These are phyloP conservation scores for Emmelina monodactyla DNA, from an alignment of 2,888 invertebrate species.

Conservation along the genomic window DNA sequence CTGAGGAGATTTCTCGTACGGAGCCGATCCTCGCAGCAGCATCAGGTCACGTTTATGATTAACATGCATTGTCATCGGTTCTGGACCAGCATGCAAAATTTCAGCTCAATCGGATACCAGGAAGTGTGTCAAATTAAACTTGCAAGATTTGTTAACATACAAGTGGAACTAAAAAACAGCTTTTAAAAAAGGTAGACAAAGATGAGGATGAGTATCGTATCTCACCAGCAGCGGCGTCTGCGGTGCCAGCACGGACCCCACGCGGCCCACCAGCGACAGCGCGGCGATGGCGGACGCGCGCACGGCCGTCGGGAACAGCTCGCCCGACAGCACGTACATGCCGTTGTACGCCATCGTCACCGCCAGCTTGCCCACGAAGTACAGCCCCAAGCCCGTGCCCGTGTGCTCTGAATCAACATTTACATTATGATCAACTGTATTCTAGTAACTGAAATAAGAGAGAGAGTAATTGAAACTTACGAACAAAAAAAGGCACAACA, in stretches of 20 bases:
- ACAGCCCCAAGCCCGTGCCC: slow-evolving; percentile 42
- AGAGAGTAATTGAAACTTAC: slow-evolving; percentile 29
- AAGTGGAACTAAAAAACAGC: no score
- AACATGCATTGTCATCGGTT: no score
- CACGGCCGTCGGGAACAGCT: slow-evolving; percentile 74
- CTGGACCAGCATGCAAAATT: no score
- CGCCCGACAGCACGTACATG: slow-evolving; percentile 73
- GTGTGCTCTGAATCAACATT: slow-evolving; percentile 30
- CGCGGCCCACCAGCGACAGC: slow-evolving; percentile 73
- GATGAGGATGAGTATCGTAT: slow-evolving; percentile 1
- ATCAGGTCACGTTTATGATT: no score
- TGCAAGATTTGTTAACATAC: no score
- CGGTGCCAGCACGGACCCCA: slow-evolving; percentile 75
- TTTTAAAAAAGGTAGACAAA: no score
- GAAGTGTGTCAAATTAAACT: no score
- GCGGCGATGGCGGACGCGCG: slow-evolving; percentile 72
- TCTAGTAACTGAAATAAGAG: neutral
- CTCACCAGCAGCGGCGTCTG: slow-evolving; percentile 72
- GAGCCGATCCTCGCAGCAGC: no score
- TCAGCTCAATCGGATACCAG: no score
- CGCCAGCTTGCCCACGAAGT: slow-evolving; percentile 70
- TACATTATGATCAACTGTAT: no score
- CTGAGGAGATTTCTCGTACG: no score
- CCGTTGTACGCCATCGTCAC: slow-evolving; percentile 73
- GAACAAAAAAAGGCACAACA: slow-evolving; percentile 35